Percentiles rank a stretch among this genome's conserved stretches.
These are phyloP conservation scores for Dicrurus megarhynchus DNA, from an alignment of 2,113 vertebrate genomes.

Conservation along the genomic window DNA sequence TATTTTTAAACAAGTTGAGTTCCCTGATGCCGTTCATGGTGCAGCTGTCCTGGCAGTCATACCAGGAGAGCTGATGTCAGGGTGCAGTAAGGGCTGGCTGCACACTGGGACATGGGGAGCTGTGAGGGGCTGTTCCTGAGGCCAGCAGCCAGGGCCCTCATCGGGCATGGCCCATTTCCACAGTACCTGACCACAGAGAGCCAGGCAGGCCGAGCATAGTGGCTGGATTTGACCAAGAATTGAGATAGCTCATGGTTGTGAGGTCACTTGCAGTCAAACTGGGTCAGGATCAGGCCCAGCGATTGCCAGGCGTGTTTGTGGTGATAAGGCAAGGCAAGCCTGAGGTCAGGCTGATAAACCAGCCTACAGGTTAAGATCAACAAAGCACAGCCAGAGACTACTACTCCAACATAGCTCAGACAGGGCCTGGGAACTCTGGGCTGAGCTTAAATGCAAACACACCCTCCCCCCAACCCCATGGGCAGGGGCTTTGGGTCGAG, in stretches of 20 bases:
- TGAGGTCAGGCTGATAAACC: neutral
- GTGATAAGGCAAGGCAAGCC: neutral
- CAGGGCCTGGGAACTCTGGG: neutral
- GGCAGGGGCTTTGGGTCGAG: neutral
- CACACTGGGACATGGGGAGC: neutral
- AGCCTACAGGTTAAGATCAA: neutral
- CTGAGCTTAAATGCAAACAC: neutral
- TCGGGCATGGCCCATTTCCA: neutral
- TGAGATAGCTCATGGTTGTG: neutral
- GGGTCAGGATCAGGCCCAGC: neutral
- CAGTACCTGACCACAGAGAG: neutral
- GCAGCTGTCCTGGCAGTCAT: slow-evolving; percentile 33
- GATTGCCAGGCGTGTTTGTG: neutral
- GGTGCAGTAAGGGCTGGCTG: neutral
- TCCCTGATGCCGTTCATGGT: neutral
- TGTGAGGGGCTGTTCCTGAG: neutral
- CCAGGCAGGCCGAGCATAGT: fast-evolving
- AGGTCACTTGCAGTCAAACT: neutral
- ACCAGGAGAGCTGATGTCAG: neutral
- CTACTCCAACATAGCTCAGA: fast-evolving
- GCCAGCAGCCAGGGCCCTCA: neutral
- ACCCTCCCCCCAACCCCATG: neutral
- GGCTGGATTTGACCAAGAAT: neutral
- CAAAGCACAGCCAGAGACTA: neutral
- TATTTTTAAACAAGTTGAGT: slow-evolving; percentile 20